Evolutionary conservation across 2,888 invertebrate genomes (phyloP), one percentile per base, ranked within the genome.

Genomic region (Piscicola geometra): DNA sequence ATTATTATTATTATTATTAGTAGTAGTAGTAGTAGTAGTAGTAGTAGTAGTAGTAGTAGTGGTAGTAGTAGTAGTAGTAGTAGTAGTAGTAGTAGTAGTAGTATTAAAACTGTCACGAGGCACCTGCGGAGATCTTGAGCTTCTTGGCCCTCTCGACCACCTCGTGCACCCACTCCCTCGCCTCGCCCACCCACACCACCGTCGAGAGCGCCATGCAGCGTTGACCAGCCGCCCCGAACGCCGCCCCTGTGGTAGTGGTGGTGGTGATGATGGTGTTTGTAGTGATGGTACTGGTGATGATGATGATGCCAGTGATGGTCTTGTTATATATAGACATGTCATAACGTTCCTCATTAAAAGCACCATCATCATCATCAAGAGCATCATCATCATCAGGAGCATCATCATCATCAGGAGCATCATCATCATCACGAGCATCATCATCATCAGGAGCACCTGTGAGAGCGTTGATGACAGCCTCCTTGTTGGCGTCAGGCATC

Each of bases 171-270:
- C 99, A 99, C 52, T 93, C 88, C 81, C 90, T 90, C 0, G 97
- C 90, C 81, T 94, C 92, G 80, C 93, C 93, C 0, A 97, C 95
- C 85, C 96, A 91, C 41, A 96, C 90, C 0, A 91, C 93, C 0
- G 94, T 94, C 74, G 96, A 94, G 71, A 99, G 89, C 0, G 99
- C 99, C 99, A 99, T 99, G 85, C 99, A 99, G 64, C 99, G 89
- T 86, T 99, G 99, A 0, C 99, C 99, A 64, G 99, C 99, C 9
- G 99, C 99, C 0, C 99, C 99, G 86, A 99, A 99, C 0, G 96
- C 97, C 0, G 99, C 99, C 0, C 98, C 96, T 56, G 60, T 25
- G 18, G 89, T 56, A n/a, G n/a, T n/a, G n/a, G n/a, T n/a, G n/a
- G n/a, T n/a, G n/a, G n/a, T n/a, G n/a, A n/a, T n/a, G n/a, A n/a